Conservation (phyloP, 2,797 vertebrate genomes). For the Bovichtus diacanthus region DNA sequence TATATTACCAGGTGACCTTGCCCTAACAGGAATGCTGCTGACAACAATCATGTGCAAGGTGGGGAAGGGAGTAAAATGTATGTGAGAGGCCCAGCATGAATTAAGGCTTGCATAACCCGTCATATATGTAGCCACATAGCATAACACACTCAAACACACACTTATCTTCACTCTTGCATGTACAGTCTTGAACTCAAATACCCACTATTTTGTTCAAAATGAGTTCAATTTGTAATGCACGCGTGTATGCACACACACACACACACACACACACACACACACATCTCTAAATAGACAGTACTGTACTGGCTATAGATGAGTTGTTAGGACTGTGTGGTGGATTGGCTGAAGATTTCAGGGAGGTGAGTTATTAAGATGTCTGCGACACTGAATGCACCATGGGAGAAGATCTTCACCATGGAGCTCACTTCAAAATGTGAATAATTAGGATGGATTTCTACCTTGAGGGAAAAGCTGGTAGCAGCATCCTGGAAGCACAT, state of each 20-base stretch:
- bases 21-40: neutral
- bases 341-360: constrained; percentile 61
- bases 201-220: constrained; percentile 9
- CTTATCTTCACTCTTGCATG: neutral
- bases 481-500: constrained; percentile 79
- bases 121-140: neutral
- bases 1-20: neutral
- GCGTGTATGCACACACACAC: neutral
- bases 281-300: neutral
- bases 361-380: constrained; percentile 82
- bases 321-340: constrained; percentile 50
- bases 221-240: constrained; percentile 1
- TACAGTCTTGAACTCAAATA: neutral
- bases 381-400: constrained; percentile 67
- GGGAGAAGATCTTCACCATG: constrained; percentile 76
- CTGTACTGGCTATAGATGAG: constrained; percentile 18
- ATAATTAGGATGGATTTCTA: constrained; percentile 82
- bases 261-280: constrained; percentile 1
- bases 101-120: neutral
- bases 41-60: neutral
- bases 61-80: neutral
- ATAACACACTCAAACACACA: neutral
- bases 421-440: constrained; percentile 79
- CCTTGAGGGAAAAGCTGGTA: constrained; percentile 67
- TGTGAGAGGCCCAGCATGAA: neutral